Evolutionary conservation across 2,888 invertebrate genomes (phyloP).

Genomic region (Agriopis marginaria): DNA sequence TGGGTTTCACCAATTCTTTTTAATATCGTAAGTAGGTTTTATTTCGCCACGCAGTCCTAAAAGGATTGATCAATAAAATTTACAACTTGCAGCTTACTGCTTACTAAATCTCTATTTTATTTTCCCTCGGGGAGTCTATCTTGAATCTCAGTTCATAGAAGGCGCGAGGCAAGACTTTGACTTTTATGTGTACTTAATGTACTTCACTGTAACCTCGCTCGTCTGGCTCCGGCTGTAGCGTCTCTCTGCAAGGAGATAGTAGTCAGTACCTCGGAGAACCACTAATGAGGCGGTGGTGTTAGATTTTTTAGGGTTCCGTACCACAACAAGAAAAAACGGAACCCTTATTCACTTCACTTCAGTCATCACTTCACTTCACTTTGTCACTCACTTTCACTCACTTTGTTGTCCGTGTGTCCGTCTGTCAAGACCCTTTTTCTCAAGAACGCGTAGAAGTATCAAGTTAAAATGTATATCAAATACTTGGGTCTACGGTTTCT

Average conservation of each 20-base stretch:
- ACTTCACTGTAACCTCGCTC: constrained; percentile 1
- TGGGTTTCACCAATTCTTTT: not conserved
- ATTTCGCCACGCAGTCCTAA: not conserved
- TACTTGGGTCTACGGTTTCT: no score
- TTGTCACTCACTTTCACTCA: no score
- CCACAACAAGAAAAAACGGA: no score
- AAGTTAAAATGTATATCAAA: no score
- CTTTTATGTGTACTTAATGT: constrained; percentile 18
- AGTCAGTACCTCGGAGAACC: not conserved
- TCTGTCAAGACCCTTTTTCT: no score
- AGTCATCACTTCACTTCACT: no score
- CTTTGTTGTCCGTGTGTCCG: no score
- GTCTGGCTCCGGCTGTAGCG: not conserved
- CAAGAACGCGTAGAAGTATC: no score
- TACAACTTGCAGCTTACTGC: constrained; percentile 6
- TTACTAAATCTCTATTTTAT: constrained; percentile 11
- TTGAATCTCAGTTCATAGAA: constrained; percentile 10
- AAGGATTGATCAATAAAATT: constrained; percentile 4
- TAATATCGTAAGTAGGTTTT: not conserved
- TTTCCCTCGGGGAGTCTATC: constrained; percentile 12
- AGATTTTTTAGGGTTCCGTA: no score
- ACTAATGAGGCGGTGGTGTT: no score
- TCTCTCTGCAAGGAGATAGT: not conserved
- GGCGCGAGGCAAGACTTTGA: constrained; percentile 4
- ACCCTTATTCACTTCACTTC: no score